Conservation (phyloP, 1,140 invertebrate genomes). For the Belonocnema kinseyi region DNA sequence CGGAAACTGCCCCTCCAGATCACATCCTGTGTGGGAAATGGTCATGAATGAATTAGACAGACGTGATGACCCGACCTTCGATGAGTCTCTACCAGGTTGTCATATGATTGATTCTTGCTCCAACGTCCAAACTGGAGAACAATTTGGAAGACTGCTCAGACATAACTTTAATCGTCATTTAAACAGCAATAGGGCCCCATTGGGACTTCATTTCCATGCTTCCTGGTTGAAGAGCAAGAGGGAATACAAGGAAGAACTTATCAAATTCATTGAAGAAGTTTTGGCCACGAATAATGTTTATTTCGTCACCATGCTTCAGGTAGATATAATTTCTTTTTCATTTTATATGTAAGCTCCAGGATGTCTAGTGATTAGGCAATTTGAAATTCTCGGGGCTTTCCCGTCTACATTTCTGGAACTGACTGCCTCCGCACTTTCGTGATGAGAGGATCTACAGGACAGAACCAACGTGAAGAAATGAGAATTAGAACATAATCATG, state of each 20-base stretch:
- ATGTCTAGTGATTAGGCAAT: no score
- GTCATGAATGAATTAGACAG: constrained; percentile 96
- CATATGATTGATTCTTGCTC: constrained; percentile 96
- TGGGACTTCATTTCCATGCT: constrained; percentile 96
- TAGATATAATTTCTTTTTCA: constrained; percentile 52
- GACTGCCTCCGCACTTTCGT: no score
- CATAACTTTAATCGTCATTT: constrained; percentile 97
- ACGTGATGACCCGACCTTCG: constrained; percentile 92
- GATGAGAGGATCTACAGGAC: no score
- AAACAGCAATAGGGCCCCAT: constrained; percentile 92
- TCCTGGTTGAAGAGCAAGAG: constrained; percentile 97
- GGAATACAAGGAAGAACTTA: constrained; percentile 93
- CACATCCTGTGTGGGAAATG: constrained; percentile 96
- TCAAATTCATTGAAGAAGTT: constrained; percentile 97
- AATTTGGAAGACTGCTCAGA: constrained; percentile 89
- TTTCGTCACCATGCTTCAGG: constrained; percentile 94
- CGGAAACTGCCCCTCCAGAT: constrained; percentile 92
- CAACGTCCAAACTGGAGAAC: constrained; percentile 92
- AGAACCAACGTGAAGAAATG: no score
- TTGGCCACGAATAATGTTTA: constrained; percentile 92
- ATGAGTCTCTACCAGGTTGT: constrained; percentile 93
- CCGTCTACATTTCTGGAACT: no score
- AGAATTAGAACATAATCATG: no score
- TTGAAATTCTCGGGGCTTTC: no score
- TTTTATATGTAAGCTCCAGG: no score